Evolutionary conservation across 2,888 invertebrate genomes (phyloP).

Genomic region (Emesis furor): DNA sequence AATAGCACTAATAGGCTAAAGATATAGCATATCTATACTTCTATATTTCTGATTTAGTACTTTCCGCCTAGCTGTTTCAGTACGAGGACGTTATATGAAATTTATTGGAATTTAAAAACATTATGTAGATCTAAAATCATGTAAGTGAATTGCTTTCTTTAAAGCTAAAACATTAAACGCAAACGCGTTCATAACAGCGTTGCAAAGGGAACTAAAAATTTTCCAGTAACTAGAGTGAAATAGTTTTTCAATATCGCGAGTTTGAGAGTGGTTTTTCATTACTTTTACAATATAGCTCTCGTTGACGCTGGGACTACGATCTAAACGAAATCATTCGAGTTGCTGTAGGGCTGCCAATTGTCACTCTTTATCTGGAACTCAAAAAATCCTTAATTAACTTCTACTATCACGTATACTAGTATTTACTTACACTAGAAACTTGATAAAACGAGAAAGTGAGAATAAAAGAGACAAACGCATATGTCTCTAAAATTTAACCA

Average conservation of each 20-base stretch:
- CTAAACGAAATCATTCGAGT: conserved; percentile 39
- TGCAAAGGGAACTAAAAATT: conserved; percentile 41
- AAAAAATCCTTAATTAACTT: too few relatives aligned
- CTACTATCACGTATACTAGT: too few relatives aligned
- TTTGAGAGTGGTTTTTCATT: conserved; percentile 71
- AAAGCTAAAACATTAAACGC: neutral
- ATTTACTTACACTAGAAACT: too few relatives aligned
- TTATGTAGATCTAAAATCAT: neutral
- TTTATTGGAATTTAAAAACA: neutral
- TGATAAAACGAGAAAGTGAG: too few relatives aligned
- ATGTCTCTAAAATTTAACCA: too few relatives aligned
- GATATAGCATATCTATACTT: too few relatives aligned
- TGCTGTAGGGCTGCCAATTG: neutral
- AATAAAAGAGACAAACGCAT: too few relatives aligned
- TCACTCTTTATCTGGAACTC: neutral
- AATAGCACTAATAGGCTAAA: too few relatives aligned
- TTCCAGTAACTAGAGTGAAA: conserved; percentile 62
- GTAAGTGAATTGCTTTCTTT: neutral
- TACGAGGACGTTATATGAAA: neutral
- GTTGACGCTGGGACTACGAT: conserved; percentile 41
- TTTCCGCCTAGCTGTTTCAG: too few relatives aligned
- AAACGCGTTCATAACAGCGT: conserved; percentile 19
- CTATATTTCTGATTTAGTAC: too few relatives aligned
- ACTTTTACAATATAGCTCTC: conserved; percentile 72
- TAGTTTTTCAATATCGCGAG: conserved; percentile 75